A percentile compares a stretch with the other conserved stretches of the same genome.
Conservation (phyloP, 2,113 vertebrate genomes). For the Catharus minimus region DNA sequence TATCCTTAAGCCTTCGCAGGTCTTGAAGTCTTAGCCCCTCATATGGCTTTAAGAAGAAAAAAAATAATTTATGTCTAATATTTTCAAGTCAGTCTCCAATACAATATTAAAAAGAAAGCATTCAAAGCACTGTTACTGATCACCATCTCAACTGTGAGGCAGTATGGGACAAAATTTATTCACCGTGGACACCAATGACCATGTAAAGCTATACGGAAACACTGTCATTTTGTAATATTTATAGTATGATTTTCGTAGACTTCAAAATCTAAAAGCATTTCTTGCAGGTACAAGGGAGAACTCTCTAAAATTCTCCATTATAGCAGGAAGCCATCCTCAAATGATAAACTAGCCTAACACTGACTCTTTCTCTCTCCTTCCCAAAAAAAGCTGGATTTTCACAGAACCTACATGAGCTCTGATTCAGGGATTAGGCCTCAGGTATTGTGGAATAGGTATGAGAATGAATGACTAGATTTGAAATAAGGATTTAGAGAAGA, state of each 20-base stretch:
- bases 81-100: not conserved
- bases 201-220: not conserved
- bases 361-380: not conserved
- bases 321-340: not conserved
- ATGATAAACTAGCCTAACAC: not conserved
- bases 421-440: not conserved
- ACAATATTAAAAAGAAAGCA: not conserved
- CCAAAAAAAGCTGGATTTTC: not conserved
- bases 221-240: not conserved
- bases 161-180: not conserved
- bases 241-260: not conserved
- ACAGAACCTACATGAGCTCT: not conserved
- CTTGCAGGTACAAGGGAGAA: not conserved
- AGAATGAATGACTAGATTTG: not conserved
- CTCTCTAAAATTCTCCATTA: not conserved
- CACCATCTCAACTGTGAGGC: not conserved
- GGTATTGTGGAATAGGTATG: not conserved
- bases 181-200: not conserved
- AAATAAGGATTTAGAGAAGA: not conserved
- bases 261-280: not conserved
- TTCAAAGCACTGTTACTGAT: not conserved
- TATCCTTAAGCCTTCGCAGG: slow-evolving; percentile 92
- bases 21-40: slow-evolving; percentile 95
- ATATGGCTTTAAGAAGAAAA: slow-evolving; percentile 79
- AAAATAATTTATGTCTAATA: not conserved